phyloP scores from a whole-genome alignment of 1,140 invertebrate genomes.

The Polyergus mexicanus region DNA sequence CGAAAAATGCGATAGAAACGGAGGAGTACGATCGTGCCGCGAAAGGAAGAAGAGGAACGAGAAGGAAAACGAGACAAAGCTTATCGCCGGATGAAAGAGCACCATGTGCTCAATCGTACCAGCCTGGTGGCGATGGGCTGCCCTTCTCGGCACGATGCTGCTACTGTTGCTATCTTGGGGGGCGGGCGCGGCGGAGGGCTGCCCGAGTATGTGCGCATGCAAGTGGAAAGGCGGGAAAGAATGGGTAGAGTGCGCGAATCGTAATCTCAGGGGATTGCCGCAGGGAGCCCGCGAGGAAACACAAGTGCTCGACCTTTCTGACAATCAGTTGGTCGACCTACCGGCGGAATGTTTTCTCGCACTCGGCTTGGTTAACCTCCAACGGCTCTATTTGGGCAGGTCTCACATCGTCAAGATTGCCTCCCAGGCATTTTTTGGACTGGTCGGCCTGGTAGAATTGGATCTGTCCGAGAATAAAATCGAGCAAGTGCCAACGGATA shows the following conservation, averaged over 20 bases:
- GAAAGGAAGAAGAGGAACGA: slow-evolving; percentile 13
- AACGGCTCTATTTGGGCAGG: slow-evolving; percentile 93
- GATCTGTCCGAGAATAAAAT: slow-evolving; percentile 94
- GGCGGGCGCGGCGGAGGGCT: slow-evolving; percentile 79
- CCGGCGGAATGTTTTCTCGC: slow-evolving; percentile 92
- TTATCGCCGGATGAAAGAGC: slow-evolving; percentile 55
- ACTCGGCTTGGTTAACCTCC: slow-evolving; percentile 94
- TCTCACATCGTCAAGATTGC: slow-evolving; percentile 93
- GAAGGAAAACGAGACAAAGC: slow-evolving; percentile 28
- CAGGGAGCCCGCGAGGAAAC: slow-evolving; percentile 94
- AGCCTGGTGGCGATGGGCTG: slow-evolving; percentile 69
- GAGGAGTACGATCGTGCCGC: not conserved
- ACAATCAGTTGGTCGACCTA: slow-evolving; percentile 92
- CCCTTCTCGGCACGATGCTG: slow-evolving; percentile 67
- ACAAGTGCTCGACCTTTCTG: slow-evolving; percentile 94
- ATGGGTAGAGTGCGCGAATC: slow-evolving; percentile 94
- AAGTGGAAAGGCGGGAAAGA: slow-evolving; percentile 97
- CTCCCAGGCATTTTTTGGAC: slow-evolving; percentile 92
- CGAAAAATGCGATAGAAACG: slow-evolving; percentile 30
- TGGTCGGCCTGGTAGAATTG: slow-evolving; percentile 95
- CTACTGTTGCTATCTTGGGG: slow-evolving; percentile 65
- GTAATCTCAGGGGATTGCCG: slow-evolving; percentile 91
- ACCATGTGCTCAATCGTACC: slow-evolving; percentile 70
- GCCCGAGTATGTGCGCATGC: slow-evolving; percentile 92
- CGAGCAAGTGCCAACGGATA: slow-evolving; percentile 91